Percentiles rank a stretch among this genome's conserved stretches.
phyloP scores from a whole-genome alignment of 1,140 invertebrate genomes.

The Drosophila grimshawi region DNA sequence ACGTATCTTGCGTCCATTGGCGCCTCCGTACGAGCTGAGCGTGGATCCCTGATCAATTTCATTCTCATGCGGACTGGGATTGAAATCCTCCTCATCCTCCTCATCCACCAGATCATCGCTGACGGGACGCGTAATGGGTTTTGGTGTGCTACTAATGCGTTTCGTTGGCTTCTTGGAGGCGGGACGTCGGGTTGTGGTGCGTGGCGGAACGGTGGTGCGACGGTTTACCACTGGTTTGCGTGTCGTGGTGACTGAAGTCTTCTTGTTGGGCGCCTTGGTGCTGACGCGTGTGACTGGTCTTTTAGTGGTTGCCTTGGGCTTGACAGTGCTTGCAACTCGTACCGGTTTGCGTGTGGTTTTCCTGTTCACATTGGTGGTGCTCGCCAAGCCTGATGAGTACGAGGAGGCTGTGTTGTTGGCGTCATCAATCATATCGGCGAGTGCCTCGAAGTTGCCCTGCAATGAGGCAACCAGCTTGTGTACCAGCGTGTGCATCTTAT shows the following conservation, averaged over 20 bases:
- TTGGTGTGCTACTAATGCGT: constrained; percentile 48
- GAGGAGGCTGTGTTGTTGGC: constrained; percentile 71
- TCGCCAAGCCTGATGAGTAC: constrained; percentile 51
- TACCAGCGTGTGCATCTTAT: constrained; percentile 92
- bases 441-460: constrained; percentile 91
- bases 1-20: constrained; percentile 86
- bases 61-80: constrained; percentile 83
- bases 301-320: constrained; percentile 62
- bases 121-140: constrained; percentile 55
- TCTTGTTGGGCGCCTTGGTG: constrained; percentile 85
- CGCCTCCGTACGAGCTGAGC: constrained; percentile 61
- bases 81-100: constrained; percentile 86
- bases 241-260: constrained; percentile 59
- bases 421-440: constrained; percentile 89
- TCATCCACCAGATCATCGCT: constrained; percentile 76
- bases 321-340: constrained; percentile 68
- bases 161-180: constrained; percentile 85
- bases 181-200: constrained; percentile 73
- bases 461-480: constrained; percentile 92
- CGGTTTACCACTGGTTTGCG: constrained; percentile 59
- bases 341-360: constrained; percentile 58
- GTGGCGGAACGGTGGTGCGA: constrained; percentile 51
- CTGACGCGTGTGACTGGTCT: constrained; percentile 84
- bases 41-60: constrained; percentile 86
- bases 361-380: constrained; percentile 37